phyloP scores from a whole-genome alignment of 2,888 invertebrate genomes.

The Tipula unca region DNA sequence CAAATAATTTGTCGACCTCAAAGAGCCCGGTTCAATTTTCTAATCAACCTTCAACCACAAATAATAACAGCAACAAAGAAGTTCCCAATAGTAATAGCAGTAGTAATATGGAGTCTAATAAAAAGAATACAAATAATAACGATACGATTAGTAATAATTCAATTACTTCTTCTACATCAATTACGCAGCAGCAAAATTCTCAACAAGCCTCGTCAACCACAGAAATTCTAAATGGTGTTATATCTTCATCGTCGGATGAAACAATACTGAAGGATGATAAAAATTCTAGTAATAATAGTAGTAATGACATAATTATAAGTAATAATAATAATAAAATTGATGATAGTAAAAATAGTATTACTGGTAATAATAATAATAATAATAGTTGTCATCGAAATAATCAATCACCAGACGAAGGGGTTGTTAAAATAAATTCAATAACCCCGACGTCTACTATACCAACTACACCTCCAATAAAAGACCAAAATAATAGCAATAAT shows the following conservation, averaged over 20 bases:
- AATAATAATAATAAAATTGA: constrained; percentile 15
- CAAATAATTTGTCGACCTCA: not conserved
- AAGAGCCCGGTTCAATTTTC: not conserved
- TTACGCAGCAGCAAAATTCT: constrained; percentile 19
- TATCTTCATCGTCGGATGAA: constrained; percentile 20
- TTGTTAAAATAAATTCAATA: not conserved
- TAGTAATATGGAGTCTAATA: not conserved
- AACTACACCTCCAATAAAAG: constrained; percentile 18
- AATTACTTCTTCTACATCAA: constrained; percentile 24
- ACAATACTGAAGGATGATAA: not conserved
- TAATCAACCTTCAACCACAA: not conserved
- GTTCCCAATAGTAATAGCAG: not conserved
- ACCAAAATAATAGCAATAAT: constrained; percentile 16
- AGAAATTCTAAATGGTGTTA: constrained; percentile 14
- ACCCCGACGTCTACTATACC: constrained; percentile 15
- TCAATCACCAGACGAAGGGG: not conserved
- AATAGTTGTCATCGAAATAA: constrained; percentile 15
- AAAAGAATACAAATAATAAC: not conserved
- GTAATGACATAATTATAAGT: constrained; percentile 15
- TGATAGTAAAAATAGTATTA: constrained; percentile 19
- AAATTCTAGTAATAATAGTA: constrained; percentile 1
- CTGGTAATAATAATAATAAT: constrained; percentile 15
- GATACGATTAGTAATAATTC: constrained; percentile 22
- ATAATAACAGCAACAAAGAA: not conserved
- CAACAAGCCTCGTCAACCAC: constrained; percentile 14